These are phyloP conservation scores for Hydra vulgaris DNA, from an alignment of 30 jellyfish, hydroid and myxozoan species.

Conservation along the genomic window DNA sequence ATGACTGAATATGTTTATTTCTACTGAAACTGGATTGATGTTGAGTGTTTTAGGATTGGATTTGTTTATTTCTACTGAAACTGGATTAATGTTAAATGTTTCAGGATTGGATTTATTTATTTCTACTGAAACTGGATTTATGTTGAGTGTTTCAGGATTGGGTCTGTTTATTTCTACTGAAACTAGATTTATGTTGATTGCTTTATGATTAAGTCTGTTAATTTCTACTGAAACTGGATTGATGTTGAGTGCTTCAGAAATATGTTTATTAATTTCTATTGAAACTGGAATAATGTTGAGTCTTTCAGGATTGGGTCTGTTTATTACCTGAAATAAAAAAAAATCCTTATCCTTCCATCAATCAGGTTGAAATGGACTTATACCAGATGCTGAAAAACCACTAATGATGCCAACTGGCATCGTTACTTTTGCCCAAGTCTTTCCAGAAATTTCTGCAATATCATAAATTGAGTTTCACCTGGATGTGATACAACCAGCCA, in stretches of 20 bases:
- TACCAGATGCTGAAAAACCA: background rate
- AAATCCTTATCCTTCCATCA: background rate
- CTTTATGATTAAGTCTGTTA: too few species aligned
- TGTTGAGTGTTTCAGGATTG: too few species aligned
- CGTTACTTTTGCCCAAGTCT: background rate
- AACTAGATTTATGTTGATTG: background rate
- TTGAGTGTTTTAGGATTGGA: background rate
- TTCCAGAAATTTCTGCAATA: background rate
- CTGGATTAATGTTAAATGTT: too few species aligned
- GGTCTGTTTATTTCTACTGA: background rate
- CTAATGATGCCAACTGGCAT: background rate
- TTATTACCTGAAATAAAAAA: background rate
- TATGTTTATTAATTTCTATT: background rate
- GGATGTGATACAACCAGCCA: background rate
- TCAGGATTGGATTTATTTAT: background rate
- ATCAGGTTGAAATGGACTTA: background rate
- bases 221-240: background rate
- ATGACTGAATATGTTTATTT: too few species aligned
- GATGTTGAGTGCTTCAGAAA: background rate
- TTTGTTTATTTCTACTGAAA: background rate
- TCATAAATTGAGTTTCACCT: background rate
- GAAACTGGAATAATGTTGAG: background rate
- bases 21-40: too few species aligned
- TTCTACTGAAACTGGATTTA: background rate
- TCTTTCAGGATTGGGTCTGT: background rate